These are phyloP conservation scores for Drosophila suboccidentalis DNA, from an alignment of 2,888 invertebrate genomes.

Conservation along the genomic window DNA sequence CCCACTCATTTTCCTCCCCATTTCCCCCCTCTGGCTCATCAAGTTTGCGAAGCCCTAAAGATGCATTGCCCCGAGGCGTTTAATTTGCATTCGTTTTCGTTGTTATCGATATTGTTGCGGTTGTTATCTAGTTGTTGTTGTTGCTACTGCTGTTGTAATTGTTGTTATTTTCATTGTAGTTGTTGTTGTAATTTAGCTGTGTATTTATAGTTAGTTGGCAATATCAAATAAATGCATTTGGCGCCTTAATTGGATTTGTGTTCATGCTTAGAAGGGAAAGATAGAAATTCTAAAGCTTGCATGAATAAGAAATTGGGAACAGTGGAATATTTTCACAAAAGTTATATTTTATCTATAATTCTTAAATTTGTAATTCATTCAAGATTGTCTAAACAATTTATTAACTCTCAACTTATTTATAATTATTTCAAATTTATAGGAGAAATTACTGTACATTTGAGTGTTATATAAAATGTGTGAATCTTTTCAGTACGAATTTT, in stretches of 20 bases:
- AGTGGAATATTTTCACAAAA: not conserved
- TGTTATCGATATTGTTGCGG: constrained; percentile 60
- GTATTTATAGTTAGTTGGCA: constrained; percentile 37
- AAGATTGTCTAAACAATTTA: not conserved
- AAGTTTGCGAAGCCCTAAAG: constrained; percentile 59
- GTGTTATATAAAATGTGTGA: no score
- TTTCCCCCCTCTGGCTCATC: not conserved
- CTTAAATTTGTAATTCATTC: not conserved
- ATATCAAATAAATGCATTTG: constrained; percentile 62
- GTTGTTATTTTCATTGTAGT: constrained; percentile 19
- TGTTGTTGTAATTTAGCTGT: constrained; percentile 41
- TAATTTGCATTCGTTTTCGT: constrained; percentile 61
- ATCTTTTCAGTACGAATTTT: no score
- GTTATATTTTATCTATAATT: not conserved
- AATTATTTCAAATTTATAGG: not conserved
- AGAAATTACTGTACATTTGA: no score
- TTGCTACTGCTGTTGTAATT: constrained; percentile 35
- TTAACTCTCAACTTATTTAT: not conserved
- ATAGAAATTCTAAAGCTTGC: not conserved
- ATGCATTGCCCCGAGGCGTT: constrained; percentile 54
- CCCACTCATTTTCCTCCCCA: not conserved
- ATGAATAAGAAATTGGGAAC: not conserved
- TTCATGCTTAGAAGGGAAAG: not conserved
- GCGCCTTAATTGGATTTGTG: constrained; percentile 65
- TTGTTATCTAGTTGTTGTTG: constrained; percentile 50